Evolutionary conservation across 2,888 invertebrate species (phyloP).

Genomic region (Sminthurinus aureus): DNA sequence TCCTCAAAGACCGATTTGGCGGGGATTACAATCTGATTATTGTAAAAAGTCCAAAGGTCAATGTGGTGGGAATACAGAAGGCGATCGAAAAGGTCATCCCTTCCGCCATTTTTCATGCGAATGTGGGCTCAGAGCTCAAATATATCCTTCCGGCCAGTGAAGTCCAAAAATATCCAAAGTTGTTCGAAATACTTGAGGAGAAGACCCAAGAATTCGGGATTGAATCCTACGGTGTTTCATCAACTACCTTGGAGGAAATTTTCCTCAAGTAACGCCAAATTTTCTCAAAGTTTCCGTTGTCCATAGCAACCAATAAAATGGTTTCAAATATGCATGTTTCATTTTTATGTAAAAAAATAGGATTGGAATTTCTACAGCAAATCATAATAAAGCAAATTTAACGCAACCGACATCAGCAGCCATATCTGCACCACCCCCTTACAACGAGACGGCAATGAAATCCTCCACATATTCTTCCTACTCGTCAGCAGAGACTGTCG

Average conservation of each 20-base stretch:
- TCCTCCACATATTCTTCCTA: no score
- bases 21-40: conserved; percentile 7
- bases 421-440: no score
- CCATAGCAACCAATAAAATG: neutral
- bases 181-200: conserved; percentile 20
- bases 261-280: conserved; percentile 24
- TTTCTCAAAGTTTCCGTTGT: neutral
- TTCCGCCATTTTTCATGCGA: neutral
- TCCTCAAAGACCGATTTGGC: conserved; percentile 67
- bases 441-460: no score
- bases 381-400: no score
- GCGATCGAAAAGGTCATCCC: neutral
- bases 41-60: neutral
- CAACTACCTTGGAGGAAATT: conserved; percentile 14
- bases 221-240: neutral
- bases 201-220: neutral
- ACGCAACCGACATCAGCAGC: no score
- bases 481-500: no score
- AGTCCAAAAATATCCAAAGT: neutral
- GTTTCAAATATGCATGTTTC: no score
- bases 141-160: neutral
- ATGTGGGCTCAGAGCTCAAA: neutral
- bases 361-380: no score
- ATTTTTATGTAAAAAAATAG: no score
- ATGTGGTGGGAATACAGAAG: neutral